Base-by-base conservation (phyloP, 2,113 vertebrate genomes). In the Cynocephalus volans region DNA sequence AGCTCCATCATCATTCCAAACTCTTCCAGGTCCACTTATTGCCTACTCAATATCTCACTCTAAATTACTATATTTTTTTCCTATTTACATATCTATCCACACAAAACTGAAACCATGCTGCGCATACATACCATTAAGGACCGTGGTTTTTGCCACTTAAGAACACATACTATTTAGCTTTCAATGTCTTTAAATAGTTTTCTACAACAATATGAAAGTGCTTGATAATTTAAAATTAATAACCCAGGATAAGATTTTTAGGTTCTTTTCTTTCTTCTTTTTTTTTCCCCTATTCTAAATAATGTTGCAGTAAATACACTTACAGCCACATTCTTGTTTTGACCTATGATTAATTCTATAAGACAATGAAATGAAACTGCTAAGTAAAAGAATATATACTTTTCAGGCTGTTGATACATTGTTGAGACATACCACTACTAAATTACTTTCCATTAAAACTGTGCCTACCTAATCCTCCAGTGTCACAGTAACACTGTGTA, bases 31-130 rank as follows among this genome's bases (percentile, higher is more conserved):
- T 21, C 14, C 24, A 65, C 23, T 17, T 58, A 14, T 41, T 41
- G 69, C 65, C n/a, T 65, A 88, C 69, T 60, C 67, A 41, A 65
- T 17, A 33, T 8, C 41, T 64, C 69, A 81, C 48, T 54, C 54
- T 70, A 31, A 64, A 84, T 67, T 64, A 33, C 69, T 58, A 6
- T 31, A 50, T 6, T 86, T 81, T 65, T 89, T 80, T 48, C 41
- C 23, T 36, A 13, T 54, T 26, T 69, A 58, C 48, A 14, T 6
- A 70, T 73, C 26, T 79, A n/a, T n/a, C 60, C 36, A 96, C 6
- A 88, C 58, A 80, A 84, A 90, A 95, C 72, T 48, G 23, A 96
- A 92, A 85, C 69, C 79, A 54, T 36, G 21, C 24, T 81, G 23
- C 11, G n/a, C 88, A 60, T 9, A 84, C 8, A 65, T 58, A 73